phyloP scores from a whole-genome alignment of 2,113 vertebrate genomes.

The Indicator indicator region DNA sequence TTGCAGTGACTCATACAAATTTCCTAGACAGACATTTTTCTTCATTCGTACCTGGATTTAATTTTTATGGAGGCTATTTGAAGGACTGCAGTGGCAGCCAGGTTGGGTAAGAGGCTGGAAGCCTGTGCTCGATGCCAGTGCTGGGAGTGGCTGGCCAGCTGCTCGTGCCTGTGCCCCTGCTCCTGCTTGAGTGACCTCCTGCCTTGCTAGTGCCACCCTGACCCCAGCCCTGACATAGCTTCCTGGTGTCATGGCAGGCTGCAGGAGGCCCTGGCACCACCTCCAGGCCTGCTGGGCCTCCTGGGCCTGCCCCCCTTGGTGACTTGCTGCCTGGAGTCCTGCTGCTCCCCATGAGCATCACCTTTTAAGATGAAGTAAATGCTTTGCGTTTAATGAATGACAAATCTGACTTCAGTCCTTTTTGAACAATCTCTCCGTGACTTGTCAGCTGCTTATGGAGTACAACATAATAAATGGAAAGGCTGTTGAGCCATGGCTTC shows the following conservation, averaged over 20 bases:
- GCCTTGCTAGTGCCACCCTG: background rate
- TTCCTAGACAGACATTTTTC: background rate
- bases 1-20: background rate
- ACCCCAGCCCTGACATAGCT: background rate
- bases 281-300: too few relatives aligned
- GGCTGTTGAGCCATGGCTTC: background rate
- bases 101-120: fast-evolving
- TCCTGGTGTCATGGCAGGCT: fast-evolving
- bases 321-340: background rate
- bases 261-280: fast-evolving
- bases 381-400: background rate
- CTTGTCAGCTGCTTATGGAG: background rate
- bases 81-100: background rate
- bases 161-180: too few relatives aligned
- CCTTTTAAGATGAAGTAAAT: background rate
- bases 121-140: background rate
- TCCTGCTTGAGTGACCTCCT: too few relatives aligned
- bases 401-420: background rate
- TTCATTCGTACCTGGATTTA: background rate
- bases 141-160: background rate
- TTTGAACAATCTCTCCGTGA: background rate
- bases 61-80: background rate
- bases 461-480: background rate
- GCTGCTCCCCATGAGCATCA: fast-evolving
- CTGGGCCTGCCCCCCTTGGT: background rate